Base-by-base conservation (phyloP, 2,888 invertebrate genomes). In the Macropis europaea region DNA sequence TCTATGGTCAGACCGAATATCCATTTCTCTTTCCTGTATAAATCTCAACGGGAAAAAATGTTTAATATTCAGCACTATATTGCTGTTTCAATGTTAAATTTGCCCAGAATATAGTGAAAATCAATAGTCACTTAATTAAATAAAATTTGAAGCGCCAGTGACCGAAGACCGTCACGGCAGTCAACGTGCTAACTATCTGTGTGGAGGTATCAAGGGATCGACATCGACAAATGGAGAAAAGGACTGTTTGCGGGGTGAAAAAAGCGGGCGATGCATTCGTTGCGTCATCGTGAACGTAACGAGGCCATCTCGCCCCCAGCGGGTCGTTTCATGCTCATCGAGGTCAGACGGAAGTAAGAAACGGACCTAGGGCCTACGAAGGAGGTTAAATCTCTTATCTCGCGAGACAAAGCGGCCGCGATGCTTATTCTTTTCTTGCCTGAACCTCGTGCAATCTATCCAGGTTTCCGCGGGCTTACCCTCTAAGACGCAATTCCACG, bases 271-370 rank as follows among this genome's bases (percentile, higher is more conserved):
- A 56, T 62, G 71, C 52, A 42, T 54, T 68, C 66, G 75, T 64
- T 57, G 63, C 75, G 48, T 69, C 63, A 42, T 64, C 52, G 28
- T 22, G n/a, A 48, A 67, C 47, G 73, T 73, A 75, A 75, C 73
- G 75, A 69, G 75, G 75, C 60, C 73, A 61, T 60, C 60, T 50
- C 53, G 75, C 74, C 70, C 48, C 30, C 73, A 74, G 75, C 74
- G 30, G 28, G 38, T 73, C 70, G 70, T 57, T 68, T 48, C 63
- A 43, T 24, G 48, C 54, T 62, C 69, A 74, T 73, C 74, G 73
- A 50, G 74, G 74, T 74, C 74, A 57, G 57, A 68, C 73, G 74
- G 74, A 74, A 74, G 73, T 66, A 68, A 74, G 73, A 54, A 74
- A 62, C 67, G 61, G 47, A 52, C 53, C 40, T n/a, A n/a, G 56